phyloP scores from a whole-genome alignment of 2,797 vertebrate species.

The Sciaenops ocellatus region DNA sequence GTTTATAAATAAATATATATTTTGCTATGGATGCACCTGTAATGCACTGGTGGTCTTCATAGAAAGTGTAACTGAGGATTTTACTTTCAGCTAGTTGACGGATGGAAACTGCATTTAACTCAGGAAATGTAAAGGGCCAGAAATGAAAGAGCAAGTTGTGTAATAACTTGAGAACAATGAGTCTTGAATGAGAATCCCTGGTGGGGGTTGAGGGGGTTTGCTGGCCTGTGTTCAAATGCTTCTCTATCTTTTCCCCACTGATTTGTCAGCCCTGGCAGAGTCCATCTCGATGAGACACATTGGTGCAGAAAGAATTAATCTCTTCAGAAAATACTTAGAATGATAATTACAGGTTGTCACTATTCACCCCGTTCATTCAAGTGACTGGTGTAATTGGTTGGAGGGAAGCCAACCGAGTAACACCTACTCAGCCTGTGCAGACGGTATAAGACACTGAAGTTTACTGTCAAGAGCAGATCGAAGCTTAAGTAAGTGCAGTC shows the following conservation, averaged over 20 bases:
- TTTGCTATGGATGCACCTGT: too few species aligned
- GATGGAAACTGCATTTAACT: slow-evolving; percentile 34
- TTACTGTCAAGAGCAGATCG: slow-evolving; percentile 29
- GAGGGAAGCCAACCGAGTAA: slow-evolving; percentile 67
- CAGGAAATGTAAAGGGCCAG: slow-evolving; percentile 29
- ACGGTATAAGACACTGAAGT: slow-evolving; percentile 47
- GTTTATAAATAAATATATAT: too few species aligned
- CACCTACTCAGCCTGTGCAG: slow-evolving; percentile 57
- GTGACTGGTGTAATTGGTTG: slow-evolving; percentile 79
- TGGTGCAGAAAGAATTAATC: slow-evolving; percentile 69
- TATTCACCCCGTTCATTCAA: slow-evolving; percentile 59
- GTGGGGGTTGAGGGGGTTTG: slow-evolving; percentile 14
- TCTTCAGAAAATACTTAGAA: slow-evolving; percentile 71
- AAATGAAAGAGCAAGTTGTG: slow-evolving; percentile 16
- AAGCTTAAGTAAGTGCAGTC: slow-evolving; percentile 9
- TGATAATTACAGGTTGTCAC: slow-evolving; percentile 84
- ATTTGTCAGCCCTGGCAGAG: slow-evolving; percentile 61
- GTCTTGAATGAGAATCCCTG: slow-evolving; percentile 27
- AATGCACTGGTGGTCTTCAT: too few species aligned
- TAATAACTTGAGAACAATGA: slow-evolving; percentile 39
- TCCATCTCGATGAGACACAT: slow-evolving; percentile 68
- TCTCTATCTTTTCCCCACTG: slow-evolving; percentile 46
- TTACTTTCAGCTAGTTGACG: slow-evolving; percentile 1
- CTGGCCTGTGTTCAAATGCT: slow-evolving; percentile 43
- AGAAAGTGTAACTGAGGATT: not conserved